These are phyloP conservation scores for Ptychoptera albimana DNA, from an alignment of 2,888 invertebrate species.

Conservation along the genomic window DNA sequence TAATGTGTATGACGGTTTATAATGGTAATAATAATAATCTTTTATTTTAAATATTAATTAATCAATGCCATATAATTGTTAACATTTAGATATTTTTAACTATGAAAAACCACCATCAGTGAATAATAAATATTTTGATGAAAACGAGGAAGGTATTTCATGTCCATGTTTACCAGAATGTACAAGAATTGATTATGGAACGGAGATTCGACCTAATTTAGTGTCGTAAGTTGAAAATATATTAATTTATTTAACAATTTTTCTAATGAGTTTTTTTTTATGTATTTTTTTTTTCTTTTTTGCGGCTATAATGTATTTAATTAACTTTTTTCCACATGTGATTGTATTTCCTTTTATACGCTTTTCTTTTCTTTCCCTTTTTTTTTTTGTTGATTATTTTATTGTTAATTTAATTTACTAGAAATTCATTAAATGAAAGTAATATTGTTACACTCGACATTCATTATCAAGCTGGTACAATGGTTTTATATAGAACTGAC, in stretches of 20 bases:
- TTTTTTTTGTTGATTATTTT: background rate
- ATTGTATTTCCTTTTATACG: no score
- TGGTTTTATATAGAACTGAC: conserved; percentile 19
- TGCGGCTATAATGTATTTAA: no score
- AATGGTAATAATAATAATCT: conserved; percentile 13
- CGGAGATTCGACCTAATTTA: conserved; percentile 9
- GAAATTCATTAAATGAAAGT: background rate
- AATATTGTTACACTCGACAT: conserved; percentile 16
- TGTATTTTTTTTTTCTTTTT: no score
- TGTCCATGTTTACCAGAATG: conserved; percentile 24
- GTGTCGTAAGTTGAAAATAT: background rate
- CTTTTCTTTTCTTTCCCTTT: background rate
- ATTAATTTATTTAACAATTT: background rate
- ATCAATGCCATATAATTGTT: background rate
- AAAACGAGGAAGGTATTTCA: conserved; percentile 21
- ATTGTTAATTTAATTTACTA: background rate
- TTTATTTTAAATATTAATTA: no score
- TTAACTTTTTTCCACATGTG: no score
- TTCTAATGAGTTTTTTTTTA: no score
- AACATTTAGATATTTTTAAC: background rate
- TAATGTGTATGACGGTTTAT: conserved; percentile 20
- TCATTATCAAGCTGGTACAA: conserved; percentile 17
- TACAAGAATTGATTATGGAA: conserved; percentile 15
- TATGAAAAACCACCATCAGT: conserved; percentile 19
- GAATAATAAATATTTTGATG: conserved; percentile 18